Evolutionary conservation across 2,888 invertebrate species (phyloP), one percentile per base, ranked within the genome.

Genomic region (Oligia fasciuncula): DNA sequence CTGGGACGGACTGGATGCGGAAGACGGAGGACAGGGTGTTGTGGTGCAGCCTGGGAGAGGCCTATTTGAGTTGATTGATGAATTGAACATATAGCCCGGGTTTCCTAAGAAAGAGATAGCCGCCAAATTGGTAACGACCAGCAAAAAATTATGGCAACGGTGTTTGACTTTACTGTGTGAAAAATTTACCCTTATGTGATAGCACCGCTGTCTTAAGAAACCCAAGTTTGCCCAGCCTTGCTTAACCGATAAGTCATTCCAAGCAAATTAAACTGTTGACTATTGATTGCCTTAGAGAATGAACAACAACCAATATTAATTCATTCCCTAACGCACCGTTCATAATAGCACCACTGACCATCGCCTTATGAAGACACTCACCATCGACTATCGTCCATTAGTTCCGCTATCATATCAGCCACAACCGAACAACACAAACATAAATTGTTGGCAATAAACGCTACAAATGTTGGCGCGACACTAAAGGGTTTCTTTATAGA

Each of bases 401-500:
- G 81, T 72, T 75, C 67, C 72, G 62, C 79, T 66, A 83, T 87
- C 82, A 86, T 78, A 89, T 80, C 86, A 83, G 87, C 84, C 77
- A 75, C 77, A 75, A 74, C 79, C 65, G 78, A 80, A 86, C 88
- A 86, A 80, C 81, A 69, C 69, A 73, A 73, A 83, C 83, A 89
- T 87, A 88, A 89, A 88, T 90, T 86, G 77, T 81, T 76, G 76
- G 83, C 84, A 89, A 87, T 88, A 89, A 89, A 89, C 80, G 77
- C 76, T 70, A 79, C 88, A 85, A 87, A 85, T 76, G 83, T 67
- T 87, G 79, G 79, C 65, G 88, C 85, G 88, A 89, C 86, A 88
- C 83, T 79, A 80, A 90, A 90, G 81, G 75, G 85, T 83, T 87
- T 83, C 90, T 91, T 90, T 91, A 90, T 90, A 92, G 91, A 93